phyloP scores from a whole-genome alignment of 2,797 vertebrate genomes.

The Propithecus perrieri region DNA sequence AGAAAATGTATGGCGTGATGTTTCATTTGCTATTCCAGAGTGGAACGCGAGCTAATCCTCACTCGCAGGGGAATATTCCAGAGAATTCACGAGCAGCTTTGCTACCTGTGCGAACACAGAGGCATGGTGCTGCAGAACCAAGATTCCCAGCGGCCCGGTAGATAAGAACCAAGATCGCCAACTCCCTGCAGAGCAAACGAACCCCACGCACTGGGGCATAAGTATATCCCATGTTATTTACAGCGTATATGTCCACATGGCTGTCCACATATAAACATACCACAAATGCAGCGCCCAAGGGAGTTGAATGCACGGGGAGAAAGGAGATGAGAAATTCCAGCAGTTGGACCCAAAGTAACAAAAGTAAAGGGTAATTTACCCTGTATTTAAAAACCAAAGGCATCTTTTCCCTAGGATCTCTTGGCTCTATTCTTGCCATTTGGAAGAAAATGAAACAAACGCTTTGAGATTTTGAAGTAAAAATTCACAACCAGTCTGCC shows the following conservation, averaged over 20 bases:
- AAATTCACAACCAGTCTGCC: slow-evolving; percentile 83
- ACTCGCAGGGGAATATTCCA: slow-evolving; percentile 65
- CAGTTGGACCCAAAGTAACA: slow-evolving; percentile 74
- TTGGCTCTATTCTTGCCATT: slow-evolving; percentile 81
- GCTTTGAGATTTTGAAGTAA: slow-evolving; percentile 83
- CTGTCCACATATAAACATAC: not conserved
- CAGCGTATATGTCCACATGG: not conserved
- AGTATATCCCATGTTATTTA: slow-evolving; percentile 52
- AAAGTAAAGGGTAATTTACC: slow-evolving; percentile 75
- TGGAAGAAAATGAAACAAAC: slow-evolving; percentile 83
- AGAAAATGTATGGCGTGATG: slow-evolving; percentile 64
- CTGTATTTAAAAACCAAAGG: slow-evolving; percentile 82
- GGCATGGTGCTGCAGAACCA: slow-evolving; percentile 50
- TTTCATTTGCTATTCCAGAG: slow-evolving; percentile 69
- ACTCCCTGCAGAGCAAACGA: not conserved
- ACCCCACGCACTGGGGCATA: slow-evolving; percentile 41
- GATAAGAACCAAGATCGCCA: slow-evolving; percentile 58
- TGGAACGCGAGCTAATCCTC: slow-evolving; percentile 70
- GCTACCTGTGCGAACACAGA: slow-evolving; percentile 58
- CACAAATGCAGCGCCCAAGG: not conserved
- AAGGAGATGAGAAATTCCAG: slow-evolving; percentile 21
- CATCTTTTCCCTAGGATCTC: slow-evolving; percentile 79
- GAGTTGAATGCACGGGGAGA: slow-evolving; percentile 15
- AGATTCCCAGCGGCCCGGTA: slow-evolving; percentile 9
- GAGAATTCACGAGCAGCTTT: slow-evolving; percentile 66